A percentile compares a stretch with the other conserved stretches of the same genome.
These are phyloP conservation scores for Cassiopea andromeda DNA, from an alignment of 30 jellyfish, hydroid and myxozoan species.

Conservation along the genomic window DNA sequence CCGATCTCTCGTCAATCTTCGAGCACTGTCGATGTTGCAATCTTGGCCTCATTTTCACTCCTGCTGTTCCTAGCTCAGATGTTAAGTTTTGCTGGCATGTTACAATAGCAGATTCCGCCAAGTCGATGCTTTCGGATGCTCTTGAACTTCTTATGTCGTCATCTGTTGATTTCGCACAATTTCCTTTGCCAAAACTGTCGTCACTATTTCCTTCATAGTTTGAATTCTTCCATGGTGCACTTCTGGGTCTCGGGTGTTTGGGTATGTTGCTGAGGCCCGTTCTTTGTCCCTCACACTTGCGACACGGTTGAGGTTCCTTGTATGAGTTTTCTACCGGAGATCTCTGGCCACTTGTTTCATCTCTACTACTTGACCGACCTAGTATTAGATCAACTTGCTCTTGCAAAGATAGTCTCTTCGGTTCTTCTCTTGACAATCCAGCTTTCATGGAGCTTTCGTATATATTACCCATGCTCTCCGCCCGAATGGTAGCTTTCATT, in stretches of 20 bases:
- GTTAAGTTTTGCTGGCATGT: no score
- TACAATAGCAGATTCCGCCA: no score
- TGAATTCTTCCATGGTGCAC: no score
- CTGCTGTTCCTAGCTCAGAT: no score
- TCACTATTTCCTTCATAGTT: no score
- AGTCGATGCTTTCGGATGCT: no score
- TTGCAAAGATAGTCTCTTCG: background rate
- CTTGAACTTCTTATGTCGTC: no score
- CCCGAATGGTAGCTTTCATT: background rate
- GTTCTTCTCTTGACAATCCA: background rate
- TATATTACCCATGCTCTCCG: conserved; percentile 27
- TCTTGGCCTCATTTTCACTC: background rate
- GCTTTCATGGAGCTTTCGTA: background rate
- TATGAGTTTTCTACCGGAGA: background rate
- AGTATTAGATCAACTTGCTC: conserved; percentile 11
- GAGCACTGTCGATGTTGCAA: background rate
- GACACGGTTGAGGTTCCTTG: background rate
- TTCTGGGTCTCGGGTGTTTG: no score
- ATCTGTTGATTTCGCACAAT: no score
- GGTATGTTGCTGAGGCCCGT: background rate
- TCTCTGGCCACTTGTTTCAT: background rate
- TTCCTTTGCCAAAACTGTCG: no score
- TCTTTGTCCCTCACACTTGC: background rate
- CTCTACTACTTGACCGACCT: background rate
- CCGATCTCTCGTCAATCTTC: background rate